Evolutionary conservation across 1,140 invertebrate species (phyloP), one percentile per base, ranked within the genome.

Genomic region (Tetragonula clypearis): DNA sequence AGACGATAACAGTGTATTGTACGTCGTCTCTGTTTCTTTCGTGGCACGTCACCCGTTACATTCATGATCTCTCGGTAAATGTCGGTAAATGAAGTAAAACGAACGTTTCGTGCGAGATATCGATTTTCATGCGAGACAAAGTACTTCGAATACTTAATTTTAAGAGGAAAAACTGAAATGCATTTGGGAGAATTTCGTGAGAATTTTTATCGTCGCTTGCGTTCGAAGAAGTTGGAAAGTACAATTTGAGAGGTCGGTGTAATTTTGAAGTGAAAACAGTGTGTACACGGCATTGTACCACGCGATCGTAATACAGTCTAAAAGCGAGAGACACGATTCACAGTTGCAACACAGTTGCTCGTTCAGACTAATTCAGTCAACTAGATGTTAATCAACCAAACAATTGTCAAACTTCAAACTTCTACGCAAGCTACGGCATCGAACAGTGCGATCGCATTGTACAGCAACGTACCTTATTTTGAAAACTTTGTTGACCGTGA

Each of bases 401-500:
- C 6, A 68, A 68, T 2, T 49, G 41, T 49, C 41, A 49, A 49
- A 8, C 2, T 30, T 30, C n/a, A 2, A 9, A 68, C 17, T 1
- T 9, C 8, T 1, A 30, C 66, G 17, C 14, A 17, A 19, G 8
- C 30, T 21, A 19, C 8, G 19, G 2, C 12, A n/a, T 62, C 23
- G 11, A 62, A 62, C 11, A 62, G 12, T 62, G 12, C 12, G 1
- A 62, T 49, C 23, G 12, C 15, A 30, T 1, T 53, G 8, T 49
- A 49, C 5, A 41, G 6, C 41, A 49, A 62, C 78, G 17, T 62
- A 94, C 93, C 89, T 94, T 94, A 84, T 94, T 94, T 58, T 94
- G 93, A 77, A 93, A 94, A 71, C 92, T 94, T 80, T 94, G 93
- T 55, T 94, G 93, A 84, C 82, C 93, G 15, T 94, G 93, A 86